Base-by-base conservation (phyloP, 2,888 invertebrate genomes). In the Dascillus cervinus region DNA sequence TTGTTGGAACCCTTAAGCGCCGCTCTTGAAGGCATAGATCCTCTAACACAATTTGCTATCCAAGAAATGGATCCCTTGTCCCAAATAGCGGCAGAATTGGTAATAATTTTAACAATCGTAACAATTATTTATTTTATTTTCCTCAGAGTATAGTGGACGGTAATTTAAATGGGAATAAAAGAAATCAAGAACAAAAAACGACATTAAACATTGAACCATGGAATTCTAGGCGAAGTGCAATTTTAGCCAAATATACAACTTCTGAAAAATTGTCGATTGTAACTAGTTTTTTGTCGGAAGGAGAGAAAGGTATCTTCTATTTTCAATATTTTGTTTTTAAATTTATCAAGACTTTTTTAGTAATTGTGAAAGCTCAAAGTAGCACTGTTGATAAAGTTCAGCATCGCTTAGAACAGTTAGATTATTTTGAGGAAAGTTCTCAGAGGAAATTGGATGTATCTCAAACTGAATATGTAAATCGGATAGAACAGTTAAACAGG, bases 221-320 rank as follows among this genome's bases (percentile, higher is more conserved):
- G 96, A 72, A 71, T 42, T 64, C 72, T 1, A 79, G 82, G 51
- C 79, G 85, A 43, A 60, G 75, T 24, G 70, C 71, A n/a, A 92
- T 97, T 55, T 71, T 96, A 6, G 82, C 77, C 47, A 87, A 86
- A 62, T 96, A 85, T 54, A 95, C 91, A 15, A 96, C 96, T 29
- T 88, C 86, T 6, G 94, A 95, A 64, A 92, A 90, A 58, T 66
- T 97, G 13, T 86, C 89, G 1, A 88, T 95, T 44, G 78, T 88
- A 2, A 90, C 90, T 22, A 92, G 90, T 60, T 91, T 86, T 57
- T 65, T 91, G 25, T 76, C 82, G 3, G 85, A 84, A 34, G 82
- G 82, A 40, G 84, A 87, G 59, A 83, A 83, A 72, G 78, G 84
- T 84, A 67, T 45, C 51, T 9, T 25, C 4, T n/a, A n/a, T n/a